Evolutionary conservation across 1,140 invertebrate genomes (phyloP).

Genomic region (Galendromus occidentalis): DNA sequence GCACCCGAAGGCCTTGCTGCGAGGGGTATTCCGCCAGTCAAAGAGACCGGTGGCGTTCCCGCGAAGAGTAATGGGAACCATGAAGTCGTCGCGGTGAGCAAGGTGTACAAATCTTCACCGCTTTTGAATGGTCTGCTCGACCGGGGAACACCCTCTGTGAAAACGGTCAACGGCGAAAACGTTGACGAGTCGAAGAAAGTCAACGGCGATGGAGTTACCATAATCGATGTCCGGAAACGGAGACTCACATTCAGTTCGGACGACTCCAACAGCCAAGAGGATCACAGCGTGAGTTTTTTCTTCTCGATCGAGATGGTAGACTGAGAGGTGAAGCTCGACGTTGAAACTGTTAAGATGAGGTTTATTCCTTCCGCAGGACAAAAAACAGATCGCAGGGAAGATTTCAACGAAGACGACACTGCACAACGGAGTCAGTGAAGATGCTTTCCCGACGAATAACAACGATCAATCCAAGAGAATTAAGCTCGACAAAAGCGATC

Average conservation of each 20-base stretch:
- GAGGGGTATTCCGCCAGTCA: neutral
- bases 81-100: constrained; percentile 7
- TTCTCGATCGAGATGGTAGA: too few relatives aligned
- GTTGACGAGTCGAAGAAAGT: neutral
- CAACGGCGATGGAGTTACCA: neutral
- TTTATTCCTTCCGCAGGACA: too few relatives aligned
- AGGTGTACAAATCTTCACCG: constrained; percentile 19
- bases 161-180: neutral
- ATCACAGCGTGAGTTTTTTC: too few relatives aligned
- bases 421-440: too few relatives aligned
- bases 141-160: constrained; percentile 14
- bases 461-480: too few relatives aligned
- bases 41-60: neutral
- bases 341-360: too few relatives aligned
- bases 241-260: neutral
- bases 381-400: too few relatives aligned
- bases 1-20: neutral
- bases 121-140: constrained; percentile 22
- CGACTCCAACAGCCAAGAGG: constrained; percentile 8
- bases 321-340: too few relatives aligned
- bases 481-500: too few relatives aligned
- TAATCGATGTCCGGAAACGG: neutral
- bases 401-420: too few relatives aligned
- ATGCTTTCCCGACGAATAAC: too few relatives aligned
- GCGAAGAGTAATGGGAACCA: constrained; percentile 13